Evolutionary conservation across 2,888 invertebrate genomes (phyloP).

Genomic region (Timema cristinae): DNA sequence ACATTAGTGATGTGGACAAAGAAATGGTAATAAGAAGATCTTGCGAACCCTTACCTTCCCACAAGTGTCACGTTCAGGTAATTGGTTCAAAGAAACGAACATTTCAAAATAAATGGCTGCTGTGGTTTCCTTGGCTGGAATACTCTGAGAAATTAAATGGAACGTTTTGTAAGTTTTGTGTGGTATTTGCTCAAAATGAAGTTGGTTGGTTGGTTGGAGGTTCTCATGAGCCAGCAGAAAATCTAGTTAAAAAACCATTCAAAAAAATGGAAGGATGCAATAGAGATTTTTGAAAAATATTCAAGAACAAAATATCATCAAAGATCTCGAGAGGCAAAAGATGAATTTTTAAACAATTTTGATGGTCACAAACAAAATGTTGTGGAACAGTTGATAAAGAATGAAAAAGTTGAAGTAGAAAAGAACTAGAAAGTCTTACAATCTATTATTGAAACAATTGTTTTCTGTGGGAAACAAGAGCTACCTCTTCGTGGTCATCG

Average conservation of each 20-base stretch:
- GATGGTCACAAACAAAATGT: slow-evolving; percentile 1
- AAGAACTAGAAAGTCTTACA: slow-evolving; percentile 11
- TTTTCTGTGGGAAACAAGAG: slow-evolving; percentile 36
- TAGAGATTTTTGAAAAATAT: slow-evolving; percentile 2
- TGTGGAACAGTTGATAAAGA: neutral
- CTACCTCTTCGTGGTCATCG: slow-evolving; percentile 36
- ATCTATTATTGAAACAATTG: slow-evolving; percentile 13
- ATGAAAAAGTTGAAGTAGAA: neutral
- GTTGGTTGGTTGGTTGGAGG: slow-evolving; percentile 11
- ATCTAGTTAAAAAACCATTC: slow-evolving; percentile 14
- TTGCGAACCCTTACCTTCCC: neutral
- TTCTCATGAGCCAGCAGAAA: slow-evolving; percentile 2
- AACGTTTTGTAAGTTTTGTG: slow-evolving; percentile 13
- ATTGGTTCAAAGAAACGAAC: slow-evolving; percentile 4
- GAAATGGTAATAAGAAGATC: too few relatives aligned
- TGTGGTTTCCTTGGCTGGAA: slow-evolving; percentile 13
- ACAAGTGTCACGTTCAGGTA: slow-evolving; percentile 7
- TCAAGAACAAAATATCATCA: slow-evolving; percentile 6
- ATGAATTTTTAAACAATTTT: slow-evolving; percentile 11
- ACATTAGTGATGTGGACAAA: too few relatives aligned
- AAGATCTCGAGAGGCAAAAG: slow-evolving; percentile 5
- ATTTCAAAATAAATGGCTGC: slow-evolving; percentile 1
- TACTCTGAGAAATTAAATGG: slow-evolving; percentile 11
- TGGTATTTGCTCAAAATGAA: slow-evolving; percentile 9
- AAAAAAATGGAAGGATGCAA: slow-evolving; percentile 16